These are phyloP conservation scores for Pachydiplax longipennis DNA, from an alignment of 2,888 invertebrate genomes.

Conservation along the genomic window DNA sequence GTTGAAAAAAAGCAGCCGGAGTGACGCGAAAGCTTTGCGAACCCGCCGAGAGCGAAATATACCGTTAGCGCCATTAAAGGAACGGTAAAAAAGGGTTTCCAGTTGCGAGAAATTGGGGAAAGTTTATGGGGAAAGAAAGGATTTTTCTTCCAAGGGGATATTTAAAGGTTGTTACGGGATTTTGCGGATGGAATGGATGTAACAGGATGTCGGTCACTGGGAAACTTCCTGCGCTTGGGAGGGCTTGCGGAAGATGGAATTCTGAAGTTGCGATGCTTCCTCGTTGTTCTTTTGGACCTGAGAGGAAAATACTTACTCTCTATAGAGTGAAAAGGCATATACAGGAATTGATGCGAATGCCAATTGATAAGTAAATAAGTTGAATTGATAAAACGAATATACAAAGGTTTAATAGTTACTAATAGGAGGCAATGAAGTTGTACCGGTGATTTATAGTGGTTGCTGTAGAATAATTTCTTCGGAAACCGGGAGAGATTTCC, in stretches of 20 bases:
- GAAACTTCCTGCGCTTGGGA: background rate
- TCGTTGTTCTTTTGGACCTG: too few relatives aligned
- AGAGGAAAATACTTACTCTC: too few relatives aligned
- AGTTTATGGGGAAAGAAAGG: background rate
- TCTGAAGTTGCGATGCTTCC: background rate
- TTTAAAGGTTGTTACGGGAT: background rate
- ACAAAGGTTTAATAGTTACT: too few relatives aligned
- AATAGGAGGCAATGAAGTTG: too few relatives aligned
- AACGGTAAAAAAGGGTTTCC: background rate
- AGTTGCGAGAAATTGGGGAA: background rate
- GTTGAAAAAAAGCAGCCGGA: background rate
- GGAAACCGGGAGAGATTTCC: too few relatives aligned
- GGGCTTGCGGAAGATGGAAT: background rate
- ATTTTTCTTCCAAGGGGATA: background rate
- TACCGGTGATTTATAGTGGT: too few relatives aligned
- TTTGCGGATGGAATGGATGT: background rate
- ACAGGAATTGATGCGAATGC: too few relatives aligned
- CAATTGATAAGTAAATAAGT: too few relatives aligned
- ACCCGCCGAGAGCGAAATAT: conserved; percentile 22
- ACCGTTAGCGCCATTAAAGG: background rate
- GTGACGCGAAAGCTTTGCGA: background rate
- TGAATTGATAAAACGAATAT: too few relatives aligned
- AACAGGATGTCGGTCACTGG: background rate
- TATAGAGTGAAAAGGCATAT: too few relatives aligned
- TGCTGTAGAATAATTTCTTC: too few relatives aligned